Evolutionary conservation across 2,797 vertebrate species (phyloP).

Genomic region (Hemitrygon akajei): DNA sequence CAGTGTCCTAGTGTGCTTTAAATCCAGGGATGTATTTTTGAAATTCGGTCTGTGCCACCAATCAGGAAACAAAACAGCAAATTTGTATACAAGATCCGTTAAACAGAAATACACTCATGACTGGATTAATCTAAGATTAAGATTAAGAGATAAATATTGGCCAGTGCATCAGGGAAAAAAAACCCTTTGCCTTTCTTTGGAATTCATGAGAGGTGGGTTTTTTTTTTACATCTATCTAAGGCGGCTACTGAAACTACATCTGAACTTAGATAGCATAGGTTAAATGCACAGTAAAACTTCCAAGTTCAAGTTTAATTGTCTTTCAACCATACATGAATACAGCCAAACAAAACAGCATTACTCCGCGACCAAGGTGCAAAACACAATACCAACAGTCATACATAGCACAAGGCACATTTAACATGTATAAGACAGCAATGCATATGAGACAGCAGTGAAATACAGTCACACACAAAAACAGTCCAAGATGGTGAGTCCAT

Average conservation of each 20-base stretch:
- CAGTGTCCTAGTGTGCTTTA: background rate
- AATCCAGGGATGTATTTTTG: background rate
- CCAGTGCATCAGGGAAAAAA: background rate
- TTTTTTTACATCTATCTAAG: background rate
- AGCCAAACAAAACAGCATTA: too few species aligned
- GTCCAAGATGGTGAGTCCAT: too few species aligned
- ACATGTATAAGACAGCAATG: too few species aligned
- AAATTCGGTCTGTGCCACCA: background rate
- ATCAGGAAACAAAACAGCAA: background rate
- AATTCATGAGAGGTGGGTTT: background rate
- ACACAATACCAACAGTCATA: too few species aligned
- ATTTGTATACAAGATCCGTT: background rate
- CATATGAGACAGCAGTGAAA: too few species aligned
- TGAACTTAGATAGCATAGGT: background rate
- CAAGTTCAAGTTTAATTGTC: too few species aligned
- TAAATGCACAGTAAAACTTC: background rate
- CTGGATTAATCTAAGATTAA: background rate
- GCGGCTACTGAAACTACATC: background rate
- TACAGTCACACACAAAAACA: too few species aligned
- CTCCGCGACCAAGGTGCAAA: too few species aligned
- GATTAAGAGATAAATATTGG: background rate
- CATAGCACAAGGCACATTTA: too few species aligned
- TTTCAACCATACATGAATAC: too few species aligned
- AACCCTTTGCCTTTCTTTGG: background rate
- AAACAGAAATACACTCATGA: background rate